Conservation (phyloP, 2,888 invertebrate genomes). For the Minunthozetes semirufus region DNA sequence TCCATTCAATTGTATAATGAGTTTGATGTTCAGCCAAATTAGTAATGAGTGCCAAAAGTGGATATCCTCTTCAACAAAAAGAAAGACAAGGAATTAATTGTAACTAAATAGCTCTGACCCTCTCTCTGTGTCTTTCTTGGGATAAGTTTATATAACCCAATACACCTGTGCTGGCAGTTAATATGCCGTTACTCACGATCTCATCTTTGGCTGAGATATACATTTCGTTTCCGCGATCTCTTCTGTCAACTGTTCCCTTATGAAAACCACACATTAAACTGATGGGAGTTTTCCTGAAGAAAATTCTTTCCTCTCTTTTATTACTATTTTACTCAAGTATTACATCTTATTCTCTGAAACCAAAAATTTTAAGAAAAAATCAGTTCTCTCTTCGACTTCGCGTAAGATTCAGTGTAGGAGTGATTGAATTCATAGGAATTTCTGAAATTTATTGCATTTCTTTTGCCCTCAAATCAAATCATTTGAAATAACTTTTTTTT, state of each 20-base stretch:
- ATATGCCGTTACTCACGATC: slow-evolving; percentile 1
- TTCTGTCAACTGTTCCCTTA: background rate
- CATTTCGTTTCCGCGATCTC: background rate
- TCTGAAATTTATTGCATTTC: no score
- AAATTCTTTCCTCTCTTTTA: background rate
- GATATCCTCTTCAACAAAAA: background rate
- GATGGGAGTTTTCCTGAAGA: background rate
- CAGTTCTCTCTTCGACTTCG: no score
- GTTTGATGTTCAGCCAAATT: slow-evolving; percentile 3
- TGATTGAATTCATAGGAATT: background rate
- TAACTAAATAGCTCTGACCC: background rate
- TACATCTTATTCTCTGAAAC: background rate
- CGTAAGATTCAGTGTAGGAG: background rate
- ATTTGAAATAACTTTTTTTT: no score
- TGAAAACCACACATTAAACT: background rate
- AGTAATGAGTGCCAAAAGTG: background rate
- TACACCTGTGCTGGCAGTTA: background rate
- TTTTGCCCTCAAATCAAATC: no score
- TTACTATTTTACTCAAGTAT: background rate
- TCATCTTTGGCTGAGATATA: background rate
- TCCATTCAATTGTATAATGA: background rate
- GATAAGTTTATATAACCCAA: background rate
- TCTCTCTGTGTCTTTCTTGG: background rate
- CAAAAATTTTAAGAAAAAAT: background rate
- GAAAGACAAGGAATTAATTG: background rate